Evolutionary conservation across 2,888 invertebrate species (phyloP), one percentile per base, ranked within the genome.

Genomic region (Lepeophtheirus nordmannii): DNA sequence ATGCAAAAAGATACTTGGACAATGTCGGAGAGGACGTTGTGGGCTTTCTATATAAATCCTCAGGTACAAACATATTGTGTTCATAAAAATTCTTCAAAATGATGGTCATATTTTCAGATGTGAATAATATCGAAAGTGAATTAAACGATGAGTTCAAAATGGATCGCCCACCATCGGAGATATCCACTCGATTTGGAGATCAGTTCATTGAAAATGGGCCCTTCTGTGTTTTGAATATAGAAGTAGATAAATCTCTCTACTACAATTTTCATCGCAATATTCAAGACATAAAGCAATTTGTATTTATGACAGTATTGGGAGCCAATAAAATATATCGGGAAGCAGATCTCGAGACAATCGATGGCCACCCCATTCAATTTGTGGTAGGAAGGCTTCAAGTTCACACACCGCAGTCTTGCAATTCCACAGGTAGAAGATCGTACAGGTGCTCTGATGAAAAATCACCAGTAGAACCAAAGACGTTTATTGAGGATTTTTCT

Each of bases 181-280:
- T 46, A n/a, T 46, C 53, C 53, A 14, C 17, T 46, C 53, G 53
- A 14, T 46, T 46, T 46, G 53, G n/a, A 5, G 53, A 46, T 46
- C 53, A 46, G 53, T 46, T 46, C 8, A 46, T 46, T 17, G 53
- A 46, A 46, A 46, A 46, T 46, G 53, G 53, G 17, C 53, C 53
- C 17, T 46, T 5, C 8, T 46, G 53, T 17, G 53, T 46, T 17
- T 17, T 46, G 5, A 46, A 46, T 8, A 46, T 46, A 2, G 53
- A 46, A 46, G 53, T 46, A 17, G 53, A 46, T 17, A 46, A 46
- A 46, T 46, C 53, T 30, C 53, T 46, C 53, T 46, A 46, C 53
- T 46, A 46, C 8, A 46, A 8, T 8, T 46, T 46, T 46, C 2
- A 46, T 17, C 53, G 17, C 2, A 17, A 46, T 17, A 46, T 46